phyloP scores from a whole-genome alignment of 2,797 vertebrate species.

The Onychomys arenicola region DNA sequence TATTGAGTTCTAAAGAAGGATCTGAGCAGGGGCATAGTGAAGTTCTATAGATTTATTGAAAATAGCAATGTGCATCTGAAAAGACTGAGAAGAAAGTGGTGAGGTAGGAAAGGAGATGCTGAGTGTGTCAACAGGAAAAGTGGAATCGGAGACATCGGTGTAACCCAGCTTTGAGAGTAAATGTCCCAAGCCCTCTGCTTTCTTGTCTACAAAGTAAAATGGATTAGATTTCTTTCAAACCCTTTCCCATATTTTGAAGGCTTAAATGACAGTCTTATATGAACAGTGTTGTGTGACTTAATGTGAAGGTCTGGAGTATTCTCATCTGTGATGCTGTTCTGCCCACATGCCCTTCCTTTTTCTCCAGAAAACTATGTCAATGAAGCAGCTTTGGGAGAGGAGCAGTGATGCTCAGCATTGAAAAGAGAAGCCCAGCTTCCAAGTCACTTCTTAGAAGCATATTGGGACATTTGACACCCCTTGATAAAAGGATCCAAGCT shows the following conservation, averaged over 20 bases:
- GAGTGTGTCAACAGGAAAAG: background rate
- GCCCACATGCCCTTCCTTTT: background rate
- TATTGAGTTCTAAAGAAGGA: constrained; percentile 58
- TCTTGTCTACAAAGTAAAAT: background rate
- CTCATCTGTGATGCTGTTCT: background rate
- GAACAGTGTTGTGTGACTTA: background rate
- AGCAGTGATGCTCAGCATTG: background rate
- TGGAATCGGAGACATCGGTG: background rate
- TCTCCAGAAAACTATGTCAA: background rate
- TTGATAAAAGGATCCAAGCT: background rate
- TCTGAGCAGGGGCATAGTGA: constrained; percentile 38
- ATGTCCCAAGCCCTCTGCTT: background rate
- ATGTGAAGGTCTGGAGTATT: background rate
- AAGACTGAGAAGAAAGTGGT: constrained; percentile 36
- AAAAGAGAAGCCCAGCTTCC: background rate
- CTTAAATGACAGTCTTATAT: background rate
- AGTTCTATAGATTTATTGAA: constrained; percentile 63
- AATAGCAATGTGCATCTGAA: constrained; percentile 37
- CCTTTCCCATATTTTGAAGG: background rate
- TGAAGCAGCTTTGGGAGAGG: background rate
- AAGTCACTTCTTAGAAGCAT: background rate
- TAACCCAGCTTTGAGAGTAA: background rate
- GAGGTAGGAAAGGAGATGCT: background rate
- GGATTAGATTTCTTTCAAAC: background rate
- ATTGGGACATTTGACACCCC: constrained; percentile 4